Evolutionary conservation across 1,140 invertebrate genomes (phyloP).

Genomic region (Hormaphis cornu): DNA sequence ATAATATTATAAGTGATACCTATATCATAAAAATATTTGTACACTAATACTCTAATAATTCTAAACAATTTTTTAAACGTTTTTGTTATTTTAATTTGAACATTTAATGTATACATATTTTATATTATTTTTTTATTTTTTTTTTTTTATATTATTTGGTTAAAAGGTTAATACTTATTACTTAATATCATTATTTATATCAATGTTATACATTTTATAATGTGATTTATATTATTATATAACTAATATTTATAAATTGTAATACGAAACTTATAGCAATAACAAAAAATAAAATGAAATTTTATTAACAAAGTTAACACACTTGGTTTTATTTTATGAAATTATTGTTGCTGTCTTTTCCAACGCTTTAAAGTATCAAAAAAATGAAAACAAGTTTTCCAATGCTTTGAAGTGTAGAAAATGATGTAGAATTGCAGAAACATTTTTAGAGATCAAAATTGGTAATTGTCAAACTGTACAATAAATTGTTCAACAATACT

Average conservation of each 20-base stretch:
- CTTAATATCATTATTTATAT: neutral
- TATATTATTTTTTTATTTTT: neutral
- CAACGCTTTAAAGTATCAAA: too few relatives aligned
- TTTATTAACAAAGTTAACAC: neutral
- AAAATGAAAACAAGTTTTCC: too few relatives aligned
- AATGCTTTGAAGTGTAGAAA: too few relatives aligned
- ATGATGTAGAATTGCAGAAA: too few relatives aligned
- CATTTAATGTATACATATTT: neutral
- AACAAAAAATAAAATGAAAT: neutral
- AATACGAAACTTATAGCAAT: conserved; percentile 22
- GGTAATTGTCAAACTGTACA: too few relatives aligned
- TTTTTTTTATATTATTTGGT: neutral
- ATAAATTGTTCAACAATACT: too few relatives aligned
- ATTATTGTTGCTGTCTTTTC: too few relatives aligned
- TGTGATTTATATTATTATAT: conserved; percentile 2
- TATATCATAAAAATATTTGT: conserved; percentile 8
- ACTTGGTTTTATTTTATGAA: too few relatives aligned
- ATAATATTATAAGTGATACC: neutral
- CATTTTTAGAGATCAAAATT: too few relatives aligned
- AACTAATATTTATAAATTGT: conserved; percentile 9
- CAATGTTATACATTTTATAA: neutral
- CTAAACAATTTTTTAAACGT: too few relatives aligned
- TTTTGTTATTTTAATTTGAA: neutral
- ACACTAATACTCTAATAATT: too few relatives aligned
- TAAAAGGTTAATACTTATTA: conserved; percentile 3